These are phyloP conservation scores for Plebejus anna DNA, from an alignment of 2,888 invertebrate species.

Conservation along the genomic window DNA sequence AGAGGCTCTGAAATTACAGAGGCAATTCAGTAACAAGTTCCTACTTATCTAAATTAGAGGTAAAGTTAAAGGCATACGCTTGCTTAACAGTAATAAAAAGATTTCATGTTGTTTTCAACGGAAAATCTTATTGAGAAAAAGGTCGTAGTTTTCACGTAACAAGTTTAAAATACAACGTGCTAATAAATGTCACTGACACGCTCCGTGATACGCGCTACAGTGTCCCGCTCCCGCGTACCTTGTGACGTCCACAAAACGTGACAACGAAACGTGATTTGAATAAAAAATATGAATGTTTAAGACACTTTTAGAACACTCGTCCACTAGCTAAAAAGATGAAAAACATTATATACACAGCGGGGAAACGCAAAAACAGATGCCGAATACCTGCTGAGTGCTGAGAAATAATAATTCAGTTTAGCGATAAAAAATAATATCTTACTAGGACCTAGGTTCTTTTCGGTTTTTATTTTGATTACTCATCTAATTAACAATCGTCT, in stretches of 20 bases:
- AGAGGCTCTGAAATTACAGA: no score
- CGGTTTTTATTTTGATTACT: not conserved
- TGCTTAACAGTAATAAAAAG: not conserved
- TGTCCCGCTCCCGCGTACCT: not conserved
- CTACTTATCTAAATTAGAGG: no score
- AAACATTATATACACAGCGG: not conserved
- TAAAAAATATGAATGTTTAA: conserved; percentile 5
- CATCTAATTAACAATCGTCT: not conserved
- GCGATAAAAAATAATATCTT: not conserved
- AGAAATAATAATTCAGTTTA: not conserved
- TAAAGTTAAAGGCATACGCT: not conserved
- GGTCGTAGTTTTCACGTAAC: not conserved
- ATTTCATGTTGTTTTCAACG: not conserved
- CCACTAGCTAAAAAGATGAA: not conserved
- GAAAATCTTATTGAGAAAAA: not conserved
- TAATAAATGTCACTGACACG: not conserved
- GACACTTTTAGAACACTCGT: conserved; percentile 1
- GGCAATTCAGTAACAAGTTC: no score
- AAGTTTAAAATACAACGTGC: not conserved
- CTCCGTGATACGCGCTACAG: not conserved
- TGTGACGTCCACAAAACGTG: conserved; percentile 14
- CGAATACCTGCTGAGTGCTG: not conserved
- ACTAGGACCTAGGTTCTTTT: not conserved
- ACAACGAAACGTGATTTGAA: conserved; percentile 21
- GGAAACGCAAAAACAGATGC: not conserved